These are phyloP conservation scores for Ailurus styani DNA, from an alignment of 2,113 vertebrate genomes.

Conservation along the genomic window DNA sequence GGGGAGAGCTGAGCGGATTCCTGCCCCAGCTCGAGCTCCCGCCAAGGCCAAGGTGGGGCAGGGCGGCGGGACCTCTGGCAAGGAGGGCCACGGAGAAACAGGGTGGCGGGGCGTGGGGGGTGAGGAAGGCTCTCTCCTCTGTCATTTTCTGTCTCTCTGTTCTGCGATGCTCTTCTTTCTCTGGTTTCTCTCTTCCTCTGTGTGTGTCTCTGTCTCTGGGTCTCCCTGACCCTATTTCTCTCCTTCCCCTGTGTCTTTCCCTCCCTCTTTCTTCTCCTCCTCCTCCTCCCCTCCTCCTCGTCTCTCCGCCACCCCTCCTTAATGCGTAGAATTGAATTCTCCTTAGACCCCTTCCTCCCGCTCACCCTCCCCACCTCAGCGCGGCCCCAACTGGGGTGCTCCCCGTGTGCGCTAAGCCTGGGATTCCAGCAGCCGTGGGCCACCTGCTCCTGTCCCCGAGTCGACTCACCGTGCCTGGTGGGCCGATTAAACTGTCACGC, in stretches of 20 bases:
- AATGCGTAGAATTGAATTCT: not conserved
- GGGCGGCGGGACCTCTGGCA: not conserved
- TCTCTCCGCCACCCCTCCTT: fast-evolving
- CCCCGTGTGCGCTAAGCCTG: not conserved
- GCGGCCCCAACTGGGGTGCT: not conserved
- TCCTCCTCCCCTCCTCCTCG: too few species aligned
- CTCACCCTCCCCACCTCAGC: not conserved
- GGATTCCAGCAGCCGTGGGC: not conserved
- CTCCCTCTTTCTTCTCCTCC: fast-evolving
- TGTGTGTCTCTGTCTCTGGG: not conserved
- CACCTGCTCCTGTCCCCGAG: not conserved
- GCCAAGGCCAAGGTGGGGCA: not conserved
- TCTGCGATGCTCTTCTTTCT: not conserved
- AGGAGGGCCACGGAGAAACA: not conserved
- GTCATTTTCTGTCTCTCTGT: not conserved
- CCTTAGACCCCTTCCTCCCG: not conserved
- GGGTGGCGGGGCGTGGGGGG: fast-evolving
- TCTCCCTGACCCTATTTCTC: not conserved
- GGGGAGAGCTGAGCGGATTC: not conserved
- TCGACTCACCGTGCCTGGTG: not conserved
- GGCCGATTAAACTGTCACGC: not conserved
- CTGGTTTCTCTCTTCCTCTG: not conserved
- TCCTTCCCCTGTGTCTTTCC: not conserved
- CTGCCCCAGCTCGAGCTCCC: not conserved
- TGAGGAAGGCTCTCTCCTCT: too few species aligned